Percentiles rank a stretch among this genome's conserved stretches.
These are phyloP conservation scores for Chlorops oryzae DNA, from an alignment of 1,140 invertebrate genomes.

Conservation along the genomic window DNA sequence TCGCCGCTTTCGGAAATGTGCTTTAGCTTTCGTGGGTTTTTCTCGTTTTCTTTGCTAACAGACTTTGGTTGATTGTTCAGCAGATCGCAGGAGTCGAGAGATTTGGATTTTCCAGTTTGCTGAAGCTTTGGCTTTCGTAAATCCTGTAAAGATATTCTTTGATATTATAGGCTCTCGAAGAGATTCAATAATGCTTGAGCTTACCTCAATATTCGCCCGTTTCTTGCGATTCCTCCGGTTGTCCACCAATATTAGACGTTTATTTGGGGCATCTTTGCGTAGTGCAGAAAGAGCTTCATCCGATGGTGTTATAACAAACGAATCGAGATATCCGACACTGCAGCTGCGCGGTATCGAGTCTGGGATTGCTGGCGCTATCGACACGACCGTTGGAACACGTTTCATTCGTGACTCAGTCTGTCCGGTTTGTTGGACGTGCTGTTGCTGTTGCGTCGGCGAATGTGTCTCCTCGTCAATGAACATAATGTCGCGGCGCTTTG, in stretches of 20 bases:
- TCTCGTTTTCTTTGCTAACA: conserved; percentile 38
- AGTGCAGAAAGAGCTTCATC: conserved; percentile 65
- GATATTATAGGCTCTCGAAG: too few relatives aligned
- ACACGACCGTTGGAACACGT: conserved; percentile 58
- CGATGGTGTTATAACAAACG: conserved; percentile 67
- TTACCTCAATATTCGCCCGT: conserved; percentile 31
- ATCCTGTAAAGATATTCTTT: conserved; percentile 19
- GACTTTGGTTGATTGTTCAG: conserved; percentile 33
- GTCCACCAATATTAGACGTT: conserved; percentile 67
- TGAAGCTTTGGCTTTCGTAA: conserved; percentile 55
- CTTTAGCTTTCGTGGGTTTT: conserved; percentile 24
- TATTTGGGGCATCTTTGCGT: conserved; percentile 64
- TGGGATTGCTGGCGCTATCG: conserved; percentile 55
- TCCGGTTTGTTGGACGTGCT: too few relatives aligned
- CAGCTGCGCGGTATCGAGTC: conserved; percentile 75
- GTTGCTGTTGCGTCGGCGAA: conserved; percentile 40
- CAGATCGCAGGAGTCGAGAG: conserved; percentile 71
- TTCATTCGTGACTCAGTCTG: conserved; percentile 49
- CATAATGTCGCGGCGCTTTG: conserved; percentile 54
- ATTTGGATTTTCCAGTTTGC: conserved; percentile 74
- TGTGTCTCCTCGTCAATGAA: conserved; percentile 62
- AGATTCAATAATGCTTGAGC: neutral
- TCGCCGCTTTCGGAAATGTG: conserved; percentile 20
- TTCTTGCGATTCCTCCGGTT: conserved; percentile 51
- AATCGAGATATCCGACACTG: conserved; percentile 76